Conservation (phyloP, 1,140 invertebrate genomes). For the Monochamus saltuarius region DNA sequence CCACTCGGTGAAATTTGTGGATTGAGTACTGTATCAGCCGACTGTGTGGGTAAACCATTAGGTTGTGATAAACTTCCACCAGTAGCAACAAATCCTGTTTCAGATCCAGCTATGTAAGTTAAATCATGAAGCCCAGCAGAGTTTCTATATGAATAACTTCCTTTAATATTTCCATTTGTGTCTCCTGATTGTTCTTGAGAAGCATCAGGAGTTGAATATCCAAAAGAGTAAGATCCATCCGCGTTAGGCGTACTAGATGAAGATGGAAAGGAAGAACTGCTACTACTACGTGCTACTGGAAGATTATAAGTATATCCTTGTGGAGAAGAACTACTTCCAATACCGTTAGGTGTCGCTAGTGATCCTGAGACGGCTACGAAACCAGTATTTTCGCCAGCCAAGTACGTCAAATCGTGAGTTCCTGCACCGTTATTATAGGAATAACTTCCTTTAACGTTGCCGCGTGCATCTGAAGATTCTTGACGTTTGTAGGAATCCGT, state of each 20-base stretch:
- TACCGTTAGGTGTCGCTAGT: constrained; percentile 16
- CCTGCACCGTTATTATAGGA: constrained; percentile 34
- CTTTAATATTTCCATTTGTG: constrained; percentile 38
- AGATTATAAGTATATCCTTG: no score
- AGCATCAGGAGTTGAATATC: constrained; percentile 30
- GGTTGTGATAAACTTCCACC: no score
- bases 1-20: no score
- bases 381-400: constrained; percentile 36
- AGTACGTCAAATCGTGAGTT: constrained; percentile 29
- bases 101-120: constrained; percentile 32
- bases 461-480: constrained; percentile 36
- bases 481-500: constrained; percentile 32
- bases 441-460: constrained; percentile 41
- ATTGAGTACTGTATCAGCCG: no score
- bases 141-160: constrained; percentile 37
- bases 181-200: constrained; percentile 36
- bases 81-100: no score
- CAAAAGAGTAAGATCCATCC: constrained; percentile 28
- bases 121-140: constrained; percentile 29
- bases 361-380: constrained; percentile 34
- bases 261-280: no score
- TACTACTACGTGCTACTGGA: no score
- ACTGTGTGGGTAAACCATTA: no score
- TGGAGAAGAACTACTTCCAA: neutral
- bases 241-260: neutral